Evolutionary conservation across 2,797 vertebrate species (phyloP).

Genomic region (Mus caroli): DNA sequence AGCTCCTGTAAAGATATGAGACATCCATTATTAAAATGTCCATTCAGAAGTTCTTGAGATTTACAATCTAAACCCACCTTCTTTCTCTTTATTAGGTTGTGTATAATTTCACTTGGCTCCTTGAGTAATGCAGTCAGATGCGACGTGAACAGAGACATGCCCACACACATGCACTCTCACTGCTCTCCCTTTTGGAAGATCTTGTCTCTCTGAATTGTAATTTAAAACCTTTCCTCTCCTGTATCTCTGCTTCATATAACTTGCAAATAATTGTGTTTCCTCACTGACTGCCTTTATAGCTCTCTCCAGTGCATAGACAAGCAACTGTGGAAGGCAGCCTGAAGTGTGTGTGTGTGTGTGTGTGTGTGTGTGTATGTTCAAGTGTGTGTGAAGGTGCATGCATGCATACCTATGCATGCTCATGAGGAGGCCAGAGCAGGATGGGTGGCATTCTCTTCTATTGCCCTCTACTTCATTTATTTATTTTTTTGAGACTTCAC

Average conservation of each 20-base stretch:
- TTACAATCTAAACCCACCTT: conserved; percentile 46
- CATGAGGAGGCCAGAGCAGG: not conserved
- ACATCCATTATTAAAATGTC: conserved; percentile 64
- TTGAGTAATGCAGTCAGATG: not conserved
- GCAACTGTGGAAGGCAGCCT: not conserved
- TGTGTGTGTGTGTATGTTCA: not conserved
- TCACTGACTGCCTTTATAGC: not conserved
- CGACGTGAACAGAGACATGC: not conserved
- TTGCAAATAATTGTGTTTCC: not conserved
- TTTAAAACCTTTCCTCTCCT: conserved; percentile 1
- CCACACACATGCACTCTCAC: rapidly evolving
- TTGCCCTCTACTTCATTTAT: not conserved
- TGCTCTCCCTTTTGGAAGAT: conserved; percentile 5
- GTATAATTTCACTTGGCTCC: conserved; percentile 28
- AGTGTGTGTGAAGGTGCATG: not conserved
- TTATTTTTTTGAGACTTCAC: not conserved
- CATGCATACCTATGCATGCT: no score
- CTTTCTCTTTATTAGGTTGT: not conserved
- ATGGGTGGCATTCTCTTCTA: not conserved
- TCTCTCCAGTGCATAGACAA: not conserved
- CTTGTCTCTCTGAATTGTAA: not conserved
- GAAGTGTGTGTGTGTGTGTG: not conserved
- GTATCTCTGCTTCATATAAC: not conserved
- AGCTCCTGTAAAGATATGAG: conserved; percentile 27
- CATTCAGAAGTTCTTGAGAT: conserved; percentile 56